Percentiles rank a stretch among this genome's conserved stretches.
Conservation (phyloP, 1,140 invertebrate genomes). For the Cherax destructor region DNA sequence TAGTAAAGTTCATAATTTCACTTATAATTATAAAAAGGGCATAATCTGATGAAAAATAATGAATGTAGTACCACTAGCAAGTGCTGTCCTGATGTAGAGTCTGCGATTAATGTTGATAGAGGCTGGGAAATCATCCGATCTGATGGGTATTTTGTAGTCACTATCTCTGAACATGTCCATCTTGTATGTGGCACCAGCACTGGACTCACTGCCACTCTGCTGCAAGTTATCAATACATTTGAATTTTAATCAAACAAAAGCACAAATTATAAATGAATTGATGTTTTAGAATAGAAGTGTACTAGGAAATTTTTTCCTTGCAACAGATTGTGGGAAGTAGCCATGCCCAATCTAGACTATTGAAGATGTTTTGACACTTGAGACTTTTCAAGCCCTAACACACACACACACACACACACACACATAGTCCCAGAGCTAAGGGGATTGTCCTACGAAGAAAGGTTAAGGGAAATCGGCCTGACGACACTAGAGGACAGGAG, state of each 20-base stretch:
- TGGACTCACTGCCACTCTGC: constrained; percentile 12
- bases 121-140: background rate
- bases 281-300: too few relatives aligned
- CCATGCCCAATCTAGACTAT: too few relatives aligned
- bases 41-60: background rate
- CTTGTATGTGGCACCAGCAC: constrained; percentile 39
- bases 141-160: constrained; percentile 15
- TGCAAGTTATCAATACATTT: background rate
- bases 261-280: background rate
- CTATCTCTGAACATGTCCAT: constrained; percentile 45
- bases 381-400: too few relatives aligned
- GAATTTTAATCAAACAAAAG: background rate
- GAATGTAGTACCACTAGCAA: constrained; percentile 38
- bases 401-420: too few relatives aligned
- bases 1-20: too few relatives aligned
- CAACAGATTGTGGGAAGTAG: too few relatives aligned
- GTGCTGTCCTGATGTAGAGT: constrained; percentile 19
- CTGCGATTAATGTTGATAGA: background rate
- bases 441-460: too few relatives aligned
- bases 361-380: too few relatives aligned
- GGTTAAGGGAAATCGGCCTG: too few relatives aligned
- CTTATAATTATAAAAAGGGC: background rate
- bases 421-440: too few relatives aligned
- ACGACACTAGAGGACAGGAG: too few relatives aligned
- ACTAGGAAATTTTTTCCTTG: too few relatives aligned